Evolutionary conservation across 2,797 vertebrate species (phyloP).

Genomic region (Clarias pachynema): DNA sequence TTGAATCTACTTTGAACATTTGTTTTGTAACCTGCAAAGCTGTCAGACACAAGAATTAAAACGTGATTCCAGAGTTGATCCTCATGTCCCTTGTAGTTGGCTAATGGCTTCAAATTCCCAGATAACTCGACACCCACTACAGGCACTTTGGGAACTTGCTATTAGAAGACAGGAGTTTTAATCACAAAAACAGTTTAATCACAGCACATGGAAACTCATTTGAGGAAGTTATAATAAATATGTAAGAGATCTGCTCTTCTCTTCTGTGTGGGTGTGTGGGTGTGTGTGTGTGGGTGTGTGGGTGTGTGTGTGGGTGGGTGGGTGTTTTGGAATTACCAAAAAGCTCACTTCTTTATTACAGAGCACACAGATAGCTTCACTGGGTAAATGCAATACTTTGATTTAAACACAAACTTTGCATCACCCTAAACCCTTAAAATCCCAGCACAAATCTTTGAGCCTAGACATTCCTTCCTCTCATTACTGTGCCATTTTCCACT

Average conservation of each 20-base stretch:
- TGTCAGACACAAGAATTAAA: too few species aligned
- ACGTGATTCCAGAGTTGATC: too few species aligned
- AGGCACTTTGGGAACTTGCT: too few species aligned
- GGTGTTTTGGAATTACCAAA: too few species aligned
- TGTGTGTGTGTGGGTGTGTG: constrained; percentile 1
- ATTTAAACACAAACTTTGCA: background rate
- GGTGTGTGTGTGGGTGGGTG: too few species aligned
- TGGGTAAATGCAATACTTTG: background rate
- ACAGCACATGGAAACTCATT: background rate
- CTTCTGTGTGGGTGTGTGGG: background rate
- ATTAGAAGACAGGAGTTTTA: background rate
- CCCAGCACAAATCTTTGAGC: background rate
- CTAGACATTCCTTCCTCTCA: background rate
- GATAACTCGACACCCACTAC: too few species aligned
- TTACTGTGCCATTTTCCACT: background rate
- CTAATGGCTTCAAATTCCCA: too few species aligned
- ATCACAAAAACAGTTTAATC: background rate
- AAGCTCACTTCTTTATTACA: background rate
- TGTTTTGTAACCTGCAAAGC: too few species aligned
- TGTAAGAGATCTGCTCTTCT: background rate
- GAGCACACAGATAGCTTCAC: background rate
- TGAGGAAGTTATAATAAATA: background rate
- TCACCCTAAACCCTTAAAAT: background rate
- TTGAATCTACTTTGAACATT: too few species aligned
- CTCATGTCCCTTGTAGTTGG: too few species aligned